Evolutionary conservation across 2,797 vertebrate species (phyloP), one percentile per base, ranked within the genome.

Genomic region (Scomberomorus guttatus): DNA sequence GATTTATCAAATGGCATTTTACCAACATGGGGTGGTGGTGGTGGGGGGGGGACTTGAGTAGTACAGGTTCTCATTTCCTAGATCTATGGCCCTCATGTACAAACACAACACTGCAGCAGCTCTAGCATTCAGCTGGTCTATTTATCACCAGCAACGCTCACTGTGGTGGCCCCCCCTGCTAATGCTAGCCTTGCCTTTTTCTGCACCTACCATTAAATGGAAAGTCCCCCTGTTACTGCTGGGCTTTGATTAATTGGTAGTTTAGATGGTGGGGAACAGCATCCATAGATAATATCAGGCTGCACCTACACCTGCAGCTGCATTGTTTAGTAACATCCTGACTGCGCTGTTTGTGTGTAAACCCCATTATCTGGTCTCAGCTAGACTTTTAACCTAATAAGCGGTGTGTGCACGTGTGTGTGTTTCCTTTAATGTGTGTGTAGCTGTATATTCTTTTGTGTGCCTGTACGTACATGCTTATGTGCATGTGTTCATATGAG

Each of bases 221-320:
- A 87, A 90, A 88, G 87, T 88, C 82, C 86, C 88, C 80, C 72
- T 79, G 73, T 92, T 89, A 88, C 77, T 63, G 86, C 79, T 22
- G 52, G 51, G 61, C 63, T 85, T 81, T 93, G 92, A 93, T 94
- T 91, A 91, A 93, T 92, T 84, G 88, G 80, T 89, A 81, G 88
- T 90, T 90, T 82, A 80, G 89, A 77, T 68, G 80, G 63, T 39
- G 75, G 82, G 27, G 74, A 87, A 77, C 67, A 79, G 64, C 58
- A 10, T 75, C 61, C 77, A 51, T 62, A 75, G 77, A 88, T 87
- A 87, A 80, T 87, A 87, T 80, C 75, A 86, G 85, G 75, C 84
- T 89, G 83, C 85, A 87, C 82, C 89, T 89, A 60, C 80, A 90
- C 87, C 89, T 88, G 89, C 86, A 80, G 77, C 56, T 75, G 75